These are phyloP conservation scores for Drosophila dives DNA, from an alignment of 2,888 invertebrate genomes.

Conservation along the genomic window DNA sequence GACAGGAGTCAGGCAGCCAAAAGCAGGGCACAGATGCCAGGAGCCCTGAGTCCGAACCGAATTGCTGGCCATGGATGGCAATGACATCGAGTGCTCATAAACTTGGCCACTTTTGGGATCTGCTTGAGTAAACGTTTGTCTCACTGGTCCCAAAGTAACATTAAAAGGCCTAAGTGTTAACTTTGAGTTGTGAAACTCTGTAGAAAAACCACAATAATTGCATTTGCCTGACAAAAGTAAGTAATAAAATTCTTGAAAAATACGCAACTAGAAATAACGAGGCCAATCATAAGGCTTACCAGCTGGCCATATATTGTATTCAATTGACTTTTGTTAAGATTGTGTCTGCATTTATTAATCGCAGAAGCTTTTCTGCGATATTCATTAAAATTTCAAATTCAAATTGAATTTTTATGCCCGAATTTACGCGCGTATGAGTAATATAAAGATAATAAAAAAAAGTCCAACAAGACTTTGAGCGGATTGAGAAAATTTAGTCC, in stretches of 20 bases:
- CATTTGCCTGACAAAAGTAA: not conserved
- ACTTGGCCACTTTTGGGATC: slow-evolving; percentile 36
- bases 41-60: not conserved
- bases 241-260: not conserved
- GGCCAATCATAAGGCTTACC: not conserved
- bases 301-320: not conserved
- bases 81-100: slow-evolving; percentile 65
- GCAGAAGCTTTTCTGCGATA: not conserved
- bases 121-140: slow-evolving; percentile 9
- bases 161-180: slow-evolving; percentile 15
- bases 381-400: slow-evolving; percentile 60
- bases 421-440: slow-evolving; percentile 55
- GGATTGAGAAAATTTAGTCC: slow-evolving; percentile 24
- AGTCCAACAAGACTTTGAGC: slow-evolving; percentile 22
- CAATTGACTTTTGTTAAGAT: not conserved
- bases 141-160: slow-evolving; percentile 13
- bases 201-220: not conserved
- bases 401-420: slow-evolving; percentile 68
- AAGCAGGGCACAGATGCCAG: not conserved
- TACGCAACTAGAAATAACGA: not conserved
- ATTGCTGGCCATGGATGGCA: slow-evolving; percentile 45
- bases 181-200: not conserved
- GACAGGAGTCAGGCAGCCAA: slow-evolving; percentile 1
- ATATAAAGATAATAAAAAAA: slow-evolving; percentile 61
- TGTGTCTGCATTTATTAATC: not conserved